Percentiles rank a stretch among this genome's conserved stretches.
Conservation (phyloP, 2,888 invertebrate species). For the Nysson spinosus region DNA sequence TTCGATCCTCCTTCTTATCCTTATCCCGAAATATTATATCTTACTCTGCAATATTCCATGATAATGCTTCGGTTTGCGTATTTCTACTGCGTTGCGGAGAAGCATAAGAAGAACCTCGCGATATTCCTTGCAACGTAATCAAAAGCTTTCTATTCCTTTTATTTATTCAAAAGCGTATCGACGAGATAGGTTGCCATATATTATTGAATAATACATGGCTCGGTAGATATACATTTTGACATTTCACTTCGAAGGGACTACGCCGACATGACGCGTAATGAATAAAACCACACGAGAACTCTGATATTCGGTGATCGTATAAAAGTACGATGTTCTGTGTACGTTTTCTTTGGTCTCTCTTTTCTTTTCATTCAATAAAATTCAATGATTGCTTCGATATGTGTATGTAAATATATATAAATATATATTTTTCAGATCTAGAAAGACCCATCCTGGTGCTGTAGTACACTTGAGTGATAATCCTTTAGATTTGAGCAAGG, state of each 20-base stretch:
- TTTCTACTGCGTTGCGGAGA: conserved; percentile 15
- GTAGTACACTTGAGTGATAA: conserved; percentile 98
- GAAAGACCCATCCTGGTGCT: conserved; percentile 97
- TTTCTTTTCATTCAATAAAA: too few species aligned
- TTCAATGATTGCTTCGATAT: conserved; percentile 30
- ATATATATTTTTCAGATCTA: conserved; percentile 84
- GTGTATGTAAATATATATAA: conserved; percentile 51
- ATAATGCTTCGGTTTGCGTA: not conserved
- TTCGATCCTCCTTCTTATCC: conserved; percentile 21
- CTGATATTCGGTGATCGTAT: not conserved
- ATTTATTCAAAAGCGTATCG: not conserved
- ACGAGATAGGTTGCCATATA: too few species aligned
- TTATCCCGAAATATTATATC: conserved; percentile 25
- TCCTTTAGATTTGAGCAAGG: conserved; percentile 97
- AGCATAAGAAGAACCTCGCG: not conserved
- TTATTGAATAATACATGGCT: too few species aligned
- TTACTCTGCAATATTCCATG: conserved; percentile 2
- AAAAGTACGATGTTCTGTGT: conserved; percentile 12
- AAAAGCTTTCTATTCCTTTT: not conserved
- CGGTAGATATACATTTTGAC: too few species aligned
- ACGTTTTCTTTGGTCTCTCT: conserved; percentile 16
- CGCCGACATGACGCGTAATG: not conserved
- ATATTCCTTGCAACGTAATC: not conserved
- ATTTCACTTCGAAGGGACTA: too few species aligned
- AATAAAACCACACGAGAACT: not conserved